Evolutionary conservation across 92 coral and sea anemone genomes (phyloP).

Genomic region (Palythoa caribaeorum): DNA sequence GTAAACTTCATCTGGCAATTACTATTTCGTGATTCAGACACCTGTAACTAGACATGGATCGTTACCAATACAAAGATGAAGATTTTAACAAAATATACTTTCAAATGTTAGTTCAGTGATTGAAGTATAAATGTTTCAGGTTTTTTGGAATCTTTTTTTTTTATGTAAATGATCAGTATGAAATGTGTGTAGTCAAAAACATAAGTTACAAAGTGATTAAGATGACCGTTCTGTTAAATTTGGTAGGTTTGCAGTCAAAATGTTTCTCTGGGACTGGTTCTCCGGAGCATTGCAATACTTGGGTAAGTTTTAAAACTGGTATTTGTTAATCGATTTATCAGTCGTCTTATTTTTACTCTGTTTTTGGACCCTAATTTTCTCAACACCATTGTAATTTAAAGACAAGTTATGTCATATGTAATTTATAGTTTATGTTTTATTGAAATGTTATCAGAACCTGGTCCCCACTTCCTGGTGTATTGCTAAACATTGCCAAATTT

Average conservation of each 20-base stretch:
- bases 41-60: background rate
- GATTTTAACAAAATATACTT: constrained; percentile 30
- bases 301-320: constrained; percentile 71
- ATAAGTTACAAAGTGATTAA: background rate
- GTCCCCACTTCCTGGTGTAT: no score
- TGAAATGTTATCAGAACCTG: no score
- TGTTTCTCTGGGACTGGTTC: constrained; percentile 97
- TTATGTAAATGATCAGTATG: background rate
- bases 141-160: background rate
- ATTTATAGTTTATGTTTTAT: no score
- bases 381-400: no score
- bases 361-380: background rate
- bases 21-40: background rate
- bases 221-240: background rate
- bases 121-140: background rate
- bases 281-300: constrained; percentile 83
- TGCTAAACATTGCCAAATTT: no score
- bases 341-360: background rate
- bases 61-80: constrained; percentile 44
- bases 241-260: constrained; percentile 75
- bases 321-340: background rate
- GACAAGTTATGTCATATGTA: no score
- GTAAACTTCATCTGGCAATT: background rate
- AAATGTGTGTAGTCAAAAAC: background rate
- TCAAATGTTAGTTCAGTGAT: constrained; percentile 27